Base-by-base conservation (phyloP, 1,140 invertebrate genomes). In the Drosophila virilis region DNA sequence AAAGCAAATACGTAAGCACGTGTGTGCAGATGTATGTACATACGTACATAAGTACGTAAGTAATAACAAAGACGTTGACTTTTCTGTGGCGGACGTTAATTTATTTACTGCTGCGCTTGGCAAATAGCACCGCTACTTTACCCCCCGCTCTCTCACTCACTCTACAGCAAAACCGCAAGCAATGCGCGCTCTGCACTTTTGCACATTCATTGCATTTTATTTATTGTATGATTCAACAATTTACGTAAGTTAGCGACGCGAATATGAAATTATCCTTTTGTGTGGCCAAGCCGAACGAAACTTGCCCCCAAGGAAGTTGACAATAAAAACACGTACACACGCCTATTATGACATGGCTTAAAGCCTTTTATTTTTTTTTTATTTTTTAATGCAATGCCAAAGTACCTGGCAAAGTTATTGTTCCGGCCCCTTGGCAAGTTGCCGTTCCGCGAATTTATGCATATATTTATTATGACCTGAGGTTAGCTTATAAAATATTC, bases 161-260 rank as follows among this genome's bases (percentile, higher is more conserved):
- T 33, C 32, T 10, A 40, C 7, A 40, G 45, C 12, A 70, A 64
- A 58, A 71, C 37, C 50, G 61, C 52, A 35, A 69, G 66, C 73
- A 75, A 75, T 64, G 67, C 72, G 73, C 58, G 72, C 72, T 54
- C 70, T 68, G 62, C 67, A 77, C 64, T 67, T 76, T 76, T 81
- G 78, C 78, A 80, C 79, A 80, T 80, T 80, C 77, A 67, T 77
- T 73, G 68, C 70, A 69, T 84, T 74, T 84, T 71, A 85, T 85
- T 85, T 85, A 85, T 85, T 61, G 67, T 77, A 85, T 78, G 67
- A 80, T 85, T 80, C 75, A 78, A 80, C 70, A 80, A 78, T 85
- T 85, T 80, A 85, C 69, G 58, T 77, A 75, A 76, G 80, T 74
- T 85, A 75, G 70, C 81, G 62, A 80, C 59, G 74, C 74, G 81